phyloP scores from a whole-genome alignment of 2,888 invertebrate genomes.

The Lithophane semibrunnea region DNA sequence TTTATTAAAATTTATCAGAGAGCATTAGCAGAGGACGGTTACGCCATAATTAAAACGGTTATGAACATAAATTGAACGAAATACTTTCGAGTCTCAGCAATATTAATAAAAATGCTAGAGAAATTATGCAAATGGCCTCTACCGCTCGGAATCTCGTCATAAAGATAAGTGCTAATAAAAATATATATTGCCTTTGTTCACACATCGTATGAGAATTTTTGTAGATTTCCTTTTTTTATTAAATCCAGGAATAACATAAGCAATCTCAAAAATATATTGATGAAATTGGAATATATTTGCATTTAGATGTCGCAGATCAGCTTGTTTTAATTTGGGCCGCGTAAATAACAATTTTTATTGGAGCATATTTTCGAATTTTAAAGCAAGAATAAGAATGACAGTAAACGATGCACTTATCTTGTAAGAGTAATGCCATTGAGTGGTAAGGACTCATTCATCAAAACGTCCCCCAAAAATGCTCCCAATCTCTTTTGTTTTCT shows the following conservation, averaged over 20 bases:
- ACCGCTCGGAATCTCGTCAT: slow-evolving; percentile 50
- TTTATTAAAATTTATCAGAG: slow-evolving; percentile 13
- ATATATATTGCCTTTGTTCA: slow-evolving; percentile 53
- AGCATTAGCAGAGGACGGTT: slow-evolving; percentile 17
- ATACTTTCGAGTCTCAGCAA: slow-evolving; percentile 43
- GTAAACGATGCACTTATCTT: slow-evolving; percentile 1
- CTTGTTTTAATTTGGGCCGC: not conserved
- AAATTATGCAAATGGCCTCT: slow-evolving; percentile 56
- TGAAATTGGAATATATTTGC: not conserved
- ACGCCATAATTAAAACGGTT: slow-evolving; percentile 44
- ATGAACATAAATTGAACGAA: slow-evolving; percentile 52
- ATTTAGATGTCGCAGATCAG: not conserved
- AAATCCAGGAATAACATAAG: slow-evolving; percentile 3
- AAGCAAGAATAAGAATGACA: not conserved
- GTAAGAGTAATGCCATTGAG: not conserved
- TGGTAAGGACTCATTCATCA: slow-evolving; percentile 10
- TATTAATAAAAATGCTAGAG: slow-evolving; percentile 56
- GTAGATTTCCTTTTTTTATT: slow-evolving; percentile 34
- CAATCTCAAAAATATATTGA: slow-evolving; percentile 2
- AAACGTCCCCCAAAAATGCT: not conserved
- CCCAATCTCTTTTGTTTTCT: not conserved
- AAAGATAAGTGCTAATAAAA: slow-evolving; percentile 60
- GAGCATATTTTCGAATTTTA: not conserved
- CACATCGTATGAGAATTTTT: slow-evolving; percentile 34
- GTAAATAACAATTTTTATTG: too few species aligned